Percentiles rank a stretch among this genome's conserved stretches.
phyloP scores from a whole-genome alignment of 1,140 invertebrate genomes.

The Drosophila mojavensis region DNA sequence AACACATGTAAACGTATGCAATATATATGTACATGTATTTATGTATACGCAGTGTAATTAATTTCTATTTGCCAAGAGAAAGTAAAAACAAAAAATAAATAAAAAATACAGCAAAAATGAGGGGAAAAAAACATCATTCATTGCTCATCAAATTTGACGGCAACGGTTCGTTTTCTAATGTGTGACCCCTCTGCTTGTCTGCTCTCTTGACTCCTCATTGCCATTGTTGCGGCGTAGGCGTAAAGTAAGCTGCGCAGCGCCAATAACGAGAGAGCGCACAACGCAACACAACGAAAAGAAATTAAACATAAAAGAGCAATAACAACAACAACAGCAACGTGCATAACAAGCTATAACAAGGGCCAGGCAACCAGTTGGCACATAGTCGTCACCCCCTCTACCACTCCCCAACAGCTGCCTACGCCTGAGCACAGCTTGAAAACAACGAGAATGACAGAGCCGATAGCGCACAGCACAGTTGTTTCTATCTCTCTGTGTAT shows the following conservation, averaged over 20 bases:
- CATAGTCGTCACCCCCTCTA: not conserved
- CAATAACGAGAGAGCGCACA: slow-evolving; percentile 18
- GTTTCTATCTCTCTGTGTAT: not conserved
- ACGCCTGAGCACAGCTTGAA: slow-evolving; percentile 33
- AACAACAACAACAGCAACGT: slow-evolving; percentile 19
- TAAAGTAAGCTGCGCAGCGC: slow-evolving; percentile 58
- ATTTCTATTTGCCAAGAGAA: slow-evolving; percentile 77
- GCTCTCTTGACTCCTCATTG: slow-evolving; percentile 18
- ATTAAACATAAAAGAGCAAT: not conserved
- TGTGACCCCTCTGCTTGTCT: slow-evolving; percentile 6
- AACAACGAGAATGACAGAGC: slow-evolving; percentile 11
- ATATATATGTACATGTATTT: not conserved
- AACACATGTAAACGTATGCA: slow-evolving; percentile 3
- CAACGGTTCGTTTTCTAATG: slow-evolving; percentile 68
- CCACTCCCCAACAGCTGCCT: not conserved
- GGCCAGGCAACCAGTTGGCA: slow-evolving; percentile 20
- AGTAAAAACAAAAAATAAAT: slow-evolving; percentile 61
- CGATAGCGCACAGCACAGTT: slow-evolving; percentile 34
- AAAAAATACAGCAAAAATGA: not conserved
- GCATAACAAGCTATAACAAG: slow-evolving; percentile 40
- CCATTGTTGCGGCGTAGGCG: slow-evolving; percentile 54
- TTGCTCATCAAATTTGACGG: slow-evolving; percentile 72
- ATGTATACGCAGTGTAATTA: slow-evolving; percentile 52
- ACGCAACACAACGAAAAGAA: slow-evolving; percentile 7
- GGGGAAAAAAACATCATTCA: slow-evolving; percentile 42